Conservation (phyloP, 2,797 vertebrate genomes). For the Falco columbarius region DNA sequence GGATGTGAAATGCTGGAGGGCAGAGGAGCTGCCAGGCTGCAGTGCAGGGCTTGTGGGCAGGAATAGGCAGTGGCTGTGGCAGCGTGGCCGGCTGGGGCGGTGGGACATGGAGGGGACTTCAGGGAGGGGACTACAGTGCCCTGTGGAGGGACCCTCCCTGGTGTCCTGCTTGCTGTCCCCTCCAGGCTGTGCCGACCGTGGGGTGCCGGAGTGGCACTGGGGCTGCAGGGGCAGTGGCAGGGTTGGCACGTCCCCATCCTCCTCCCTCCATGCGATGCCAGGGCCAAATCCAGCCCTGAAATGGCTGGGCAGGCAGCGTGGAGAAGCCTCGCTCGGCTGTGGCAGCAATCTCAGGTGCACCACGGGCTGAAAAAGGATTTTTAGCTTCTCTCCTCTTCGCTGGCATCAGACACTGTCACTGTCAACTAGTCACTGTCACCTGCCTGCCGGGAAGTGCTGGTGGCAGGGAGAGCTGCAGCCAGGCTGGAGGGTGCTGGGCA, state of each 20-base stretch:
- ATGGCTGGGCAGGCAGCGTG: rapidly evolving
- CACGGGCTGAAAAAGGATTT: neutral
- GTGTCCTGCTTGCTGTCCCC: neutral
- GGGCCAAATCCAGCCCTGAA: neutral
- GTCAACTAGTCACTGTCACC: neutral
- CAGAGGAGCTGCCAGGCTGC: neutral
- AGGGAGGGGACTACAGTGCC: neutral
- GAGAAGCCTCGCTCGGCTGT: neutral
- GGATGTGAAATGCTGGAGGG: neutral
- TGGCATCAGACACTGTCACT: neutral
- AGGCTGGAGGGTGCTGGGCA: neutral
- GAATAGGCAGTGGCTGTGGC: neutral
- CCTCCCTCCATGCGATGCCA: rapidly evolving
- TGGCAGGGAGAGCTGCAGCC: neutral
- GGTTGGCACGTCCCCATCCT: neutral
- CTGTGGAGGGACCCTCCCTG: neutral
- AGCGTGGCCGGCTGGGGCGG: rapidly evolving
- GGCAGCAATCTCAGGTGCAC: neutral
- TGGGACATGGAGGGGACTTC: neutral
- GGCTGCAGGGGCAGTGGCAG: neutral
- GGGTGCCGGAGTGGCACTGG: rapidly evolving
- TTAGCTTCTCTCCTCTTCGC: neutral
- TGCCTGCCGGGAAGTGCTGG: neutral
- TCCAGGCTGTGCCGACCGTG: neutral
- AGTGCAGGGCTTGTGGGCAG: rapidly evolving